Conservation (phyloP, 2,888 invertebrate species). For the Saturnia pavonia region DNA sequence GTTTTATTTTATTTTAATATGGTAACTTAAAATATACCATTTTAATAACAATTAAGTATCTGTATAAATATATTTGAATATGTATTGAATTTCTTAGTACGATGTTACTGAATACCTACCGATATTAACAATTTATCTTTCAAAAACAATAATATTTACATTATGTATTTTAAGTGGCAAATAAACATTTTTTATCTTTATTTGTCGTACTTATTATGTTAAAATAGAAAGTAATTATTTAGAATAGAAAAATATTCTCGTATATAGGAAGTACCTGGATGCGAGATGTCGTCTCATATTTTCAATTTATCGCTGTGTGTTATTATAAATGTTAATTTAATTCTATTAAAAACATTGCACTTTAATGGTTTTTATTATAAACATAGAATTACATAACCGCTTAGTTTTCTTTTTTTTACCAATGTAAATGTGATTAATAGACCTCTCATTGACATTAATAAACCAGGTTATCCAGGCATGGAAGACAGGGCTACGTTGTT, state of each 20-base stretch:
- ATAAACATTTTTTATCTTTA: background rate
- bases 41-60: background rate
- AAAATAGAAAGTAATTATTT: background rate
- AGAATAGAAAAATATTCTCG: background rate
- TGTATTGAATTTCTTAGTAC: background rate
- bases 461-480: too few species aligned
- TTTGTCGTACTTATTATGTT: background rate
- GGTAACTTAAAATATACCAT: background rate
- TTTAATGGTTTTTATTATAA: background rate
- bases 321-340: background rate
- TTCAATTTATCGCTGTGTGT: background rate
- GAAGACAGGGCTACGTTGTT: too few species aligned
- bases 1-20: background rate
- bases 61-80: background rate
- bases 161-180: background rate
- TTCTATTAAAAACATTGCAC: background rate
- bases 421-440: background rate
- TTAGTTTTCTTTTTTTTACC: background rate
- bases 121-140: background rate
- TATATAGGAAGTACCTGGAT: background rate
- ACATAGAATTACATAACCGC: background rate
- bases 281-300: background rate
- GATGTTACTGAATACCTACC: background rate
- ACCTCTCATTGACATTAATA: too few species aligned
- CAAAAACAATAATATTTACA: background rate